Base-by-base conservation (phyloP, 2,888 invertebrate species). In the Idaea straminata region DNA sequence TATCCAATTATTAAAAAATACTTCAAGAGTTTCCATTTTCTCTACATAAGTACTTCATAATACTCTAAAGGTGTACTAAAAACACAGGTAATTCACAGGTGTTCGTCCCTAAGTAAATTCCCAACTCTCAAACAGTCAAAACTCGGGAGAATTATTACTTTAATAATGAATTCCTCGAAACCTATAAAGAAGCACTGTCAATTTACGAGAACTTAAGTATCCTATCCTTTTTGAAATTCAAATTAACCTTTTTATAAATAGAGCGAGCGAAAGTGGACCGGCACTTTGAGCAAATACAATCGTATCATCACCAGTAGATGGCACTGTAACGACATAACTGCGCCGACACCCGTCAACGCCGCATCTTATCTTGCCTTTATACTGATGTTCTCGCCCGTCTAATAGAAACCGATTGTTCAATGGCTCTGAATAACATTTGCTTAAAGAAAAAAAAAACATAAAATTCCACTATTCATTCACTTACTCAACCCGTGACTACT, bases 311-410 rank as follows among this genome's bases (percentile, higher is more conserved):
- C 62, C 71, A 69, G 64, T 76, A 75, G 77, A 74, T 74, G 77
- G 71, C 72, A 75, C 68, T 74, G 72, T 73, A 75, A 78, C 68
- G 70, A 74, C 72, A 75, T 78, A 78, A 79, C 74, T 74, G 74
- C 58, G 73, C 64, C 71, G 75, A 73, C 75, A 74, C 70, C 71
- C 73, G 69, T 75, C 73, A 73, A 71, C 73, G 69, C 62, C 64
- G 68, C 74, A 74, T 73, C 75, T 79, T 79, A 79, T 79, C 80
- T 78, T 70, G 66, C 67, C 72, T 76, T 78, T 77, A 78, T 72
- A 74, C 75, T 70, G 74, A 74, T 74, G 73, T 72, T 65, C 71
- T 70, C 67, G 74, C 65, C 69, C 70, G 72, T 73, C 69, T 69
- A 64, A 70, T 68, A 74, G 72, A 73, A 71, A 35, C 66, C 72